These are phyloP conservation scores for Pteruthius melanotis DNA, from an alignment of 2,113 vertebrate genomes.

Conservation along the genomic window DNA sequence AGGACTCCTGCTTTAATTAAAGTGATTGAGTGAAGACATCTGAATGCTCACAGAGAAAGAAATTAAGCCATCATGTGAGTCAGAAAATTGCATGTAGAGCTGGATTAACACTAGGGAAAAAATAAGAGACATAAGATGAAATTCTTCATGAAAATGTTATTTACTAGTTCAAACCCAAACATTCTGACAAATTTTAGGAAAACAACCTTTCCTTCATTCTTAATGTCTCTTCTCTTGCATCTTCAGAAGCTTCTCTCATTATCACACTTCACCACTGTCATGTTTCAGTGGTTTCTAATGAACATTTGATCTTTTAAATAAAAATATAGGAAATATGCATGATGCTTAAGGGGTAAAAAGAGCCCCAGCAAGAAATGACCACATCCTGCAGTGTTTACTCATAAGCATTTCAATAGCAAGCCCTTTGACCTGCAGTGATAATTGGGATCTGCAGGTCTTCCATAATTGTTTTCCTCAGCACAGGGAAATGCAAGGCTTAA, in stretches of 20 bases:
- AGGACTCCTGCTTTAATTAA: constrained; percentile 30
- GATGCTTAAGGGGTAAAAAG: background rate
- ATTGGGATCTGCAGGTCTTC: constrained; percentile 6
- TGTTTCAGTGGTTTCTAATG: background rate
- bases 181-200: background rate
- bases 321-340: background rate
- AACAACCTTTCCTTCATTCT: background rate
- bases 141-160: background rate
- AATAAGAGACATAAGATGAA: background rate
- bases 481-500: background rate
- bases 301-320: background rate
- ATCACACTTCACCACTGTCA: background rate
- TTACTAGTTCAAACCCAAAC: background rate
- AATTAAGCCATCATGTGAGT: constrained; percentile 8
- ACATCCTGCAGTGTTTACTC: background rate
- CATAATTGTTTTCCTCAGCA: background rate
- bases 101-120: background rate
- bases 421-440: background rate
- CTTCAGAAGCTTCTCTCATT: background rate
- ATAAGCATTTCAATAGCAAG: background rate
- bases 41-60: background rate
- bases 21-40: background rate
- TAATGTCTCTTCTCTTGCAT: background rate
- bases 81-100: background rate
- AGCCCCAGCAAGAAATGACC: background rate